Conservation (phyloP, 2,797 vertebrate genomes). For the Melanogrammus aeglefinus region DNA sequence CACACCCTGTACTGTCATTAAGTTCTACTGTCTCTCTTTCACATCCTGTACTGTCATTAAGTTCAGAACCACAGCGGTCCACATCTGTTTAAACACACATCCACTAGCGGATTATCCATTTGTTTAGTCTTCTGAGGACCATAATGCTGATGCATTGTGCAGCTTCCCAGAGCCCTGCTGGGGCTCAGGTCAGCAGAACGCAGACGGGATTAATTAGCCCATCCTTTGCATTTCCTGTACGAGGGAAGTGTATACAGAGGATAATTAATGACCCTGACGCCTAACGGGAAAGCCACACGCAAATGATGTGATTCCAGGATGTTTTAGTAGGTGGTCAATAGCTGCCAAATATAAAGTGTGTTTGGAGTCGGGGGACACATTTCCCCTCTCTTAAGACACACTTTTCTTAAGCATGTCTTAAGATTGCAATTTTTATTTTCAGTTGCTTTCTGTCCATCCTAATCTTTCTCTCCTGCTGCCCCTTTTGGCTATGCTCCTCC, state of each 20-base stretch:
- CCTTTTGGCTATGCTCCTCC: background rate
- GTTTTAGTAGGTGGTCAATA: no score
- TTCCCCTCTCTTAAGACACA: no score
- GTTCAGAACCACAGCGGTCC: background rate
- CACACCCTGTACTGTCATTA: no score
- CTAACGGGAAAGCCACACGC: background rate
- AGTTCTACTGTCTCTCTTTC: no score
- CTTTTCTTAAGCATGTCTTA: no score
- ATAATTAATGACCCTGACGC: background rate
- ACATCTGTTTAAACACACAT: no score
- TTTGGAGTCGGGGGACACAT: no score
- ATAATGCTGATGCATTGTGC: background rate
- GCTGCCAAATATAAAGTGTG: no score
- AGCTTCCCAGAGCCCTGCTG: background rate
- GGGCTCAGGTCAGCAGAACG: background rate
- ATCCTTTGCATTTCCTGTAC: background rate
- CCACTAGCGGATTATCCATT: no score
- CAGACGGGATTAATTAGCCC: background rate
- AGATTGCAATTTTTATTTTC: background rate
- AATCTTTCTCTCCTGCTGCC: background rate
- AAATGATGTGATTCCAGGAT: no score
- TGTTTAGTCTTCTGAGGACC: background rate
- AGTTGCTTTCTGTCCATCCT: background rate
- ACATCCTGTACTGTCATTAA: no score
- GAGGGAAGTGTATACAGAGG: background rate